Base-by-base conservation (phyloP, 2,888 invertebrate species). In the Microctonus hyperodae region DNA sequence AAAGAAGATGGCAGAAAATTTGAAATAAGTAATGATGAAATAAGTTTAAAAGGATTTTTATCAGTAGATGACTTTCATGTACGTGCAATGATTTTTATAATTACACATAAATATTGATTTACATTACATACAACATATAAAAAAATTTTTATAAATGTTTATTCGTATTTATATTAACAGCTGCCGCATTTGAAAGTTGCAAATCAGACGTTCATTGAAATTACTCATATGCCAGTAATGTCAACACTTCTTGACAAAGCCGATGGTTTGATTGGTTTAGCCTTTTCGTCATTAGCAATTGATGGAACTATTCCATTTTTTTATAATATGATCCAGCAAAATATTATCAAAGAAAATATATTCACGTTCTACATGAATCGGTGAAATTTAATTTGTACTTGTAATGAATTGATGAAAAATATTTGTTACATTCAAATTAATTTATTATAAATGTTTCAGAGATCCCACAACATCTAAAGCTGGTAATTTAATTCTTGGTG, bases 331-430 rank as follows among this genome's bases (percentile, higher is more conserved):
- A 78, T 89, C 5, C 79, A 83, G 16, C 90, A 91, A 77, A 78
- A 81, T 1, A 77, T 84, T 31, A 84, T 87, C 53, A 73, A 78
- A 28, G 76, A 86, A 56, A 86, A 88, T 3, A 80, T 91, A 50
- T 92, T 92, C 81, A 90, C 91, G 2, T 88, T 92, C 77, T 92
- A 89, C 82, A 84, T 92, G 70, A 91, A 90, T 82, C 87, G 90
- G 90, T 90, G 81, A 33, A 58, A 23, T 10, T 31, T 5, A 23
- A n/a, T 28, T 22, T 44, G 40, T 25, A 1, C n/a, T 20, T 4
- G 53, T 1, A 23, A 11, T 44, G 44, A 40, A 1, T 40, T 13
- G 7, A 60, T 28, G 25, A 28, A 44, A 48, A n/a, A n/a, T n/a
- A n/a, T n/a, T n/a, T n/a, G n/a, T n/a, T n/a, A n/a, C n/a, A n/a